Evolutionary conservation across 2,113 vertebrate genomes (phyloP).

Genomic region (Speoplatyrhinus poulsoni): DNA sequence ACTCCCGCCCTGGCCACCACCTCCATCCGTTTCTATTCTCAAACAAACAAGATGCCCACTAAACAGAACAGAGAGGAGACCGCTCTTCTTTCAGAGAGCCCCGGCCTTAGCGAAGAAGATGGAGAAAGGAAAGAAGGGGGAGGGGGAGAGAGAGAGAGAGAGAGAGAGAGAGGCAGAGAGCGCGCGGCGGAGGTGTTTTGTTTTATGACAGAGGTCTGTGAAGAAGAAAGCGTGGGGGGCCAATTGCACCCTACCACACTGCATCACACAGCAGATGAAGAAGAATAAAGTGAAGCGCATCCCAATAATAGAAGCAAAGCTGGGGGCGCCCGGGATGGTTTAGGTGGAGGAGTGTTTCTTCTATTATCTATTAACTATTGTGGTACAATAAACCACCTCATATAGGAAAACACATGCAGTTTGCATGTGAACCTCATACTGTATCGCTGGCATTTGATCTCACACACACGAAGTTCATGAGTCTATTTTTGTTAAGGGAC

Average conservation of each 20-base stretch:
- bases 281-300: conserved; percentile 65
- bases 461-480: neutral
- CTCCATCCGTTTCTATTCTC: conserved; percentile 21
- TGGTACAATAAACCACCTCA: neutral
- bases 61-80: conserved; percentile 28
- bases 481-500: neutral
- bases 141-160: conserved; percentile 2
- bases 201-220: conserved; percentile 28
- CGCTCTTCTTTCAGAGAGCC: conserved; percentile 39
- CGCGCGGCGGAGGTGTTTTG: neutral
- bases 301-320: conserved; percentile 67
- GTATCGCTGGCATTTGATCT: neutral
- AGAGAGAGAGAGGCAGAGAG: neutral
- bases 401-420: neutral
- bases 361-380: conserved; percentile 1
- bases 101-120: conserved; percentile 24
- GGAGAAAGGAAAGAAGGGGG: conserved; percentile 38
- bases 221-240: conserved; percentile 22
- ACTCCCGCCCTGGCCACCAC: neutral
- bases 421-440: neutral
- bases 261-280: conserved; percentile 59
- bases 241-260: conserved; percentile 57
- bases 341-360: conserved; percentile 32
- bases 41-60: conserved; percentile 12
- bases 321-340: conserved; percentile 36